A percentile compares a stretch with the other conserved stretches of the same genome.
Conservation (phyloP, 2,113 vertebrate genomes). For the Phoxinus phoxinus region DNA sequence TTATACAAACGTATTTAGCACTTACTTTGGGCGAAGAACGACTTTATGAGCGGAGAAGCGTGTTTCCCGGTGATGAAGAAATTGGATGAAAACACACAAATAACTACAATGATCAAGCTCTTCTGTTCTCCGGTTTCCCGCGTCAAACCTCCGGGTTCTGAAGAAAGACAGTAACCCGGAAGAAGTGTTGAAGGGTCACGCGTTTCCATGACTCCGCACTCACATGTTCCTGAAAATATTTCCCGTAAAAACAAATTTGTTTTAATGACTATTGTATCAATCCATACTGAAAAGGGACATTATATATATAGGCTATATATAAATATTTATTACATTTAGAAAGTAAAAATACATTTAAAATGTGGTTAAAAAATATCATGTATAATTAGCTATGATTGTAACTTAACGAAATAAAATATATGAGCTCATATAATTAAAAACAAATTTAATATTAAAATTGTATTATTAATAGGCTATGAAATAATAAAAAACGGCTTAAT, state of each 20-base stretch:
- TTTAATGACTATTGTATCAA: no score
- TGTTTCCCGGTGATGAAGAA: not conserved
- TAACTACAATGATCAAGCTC: not conserved
- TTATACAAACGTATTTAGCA: not conserved
- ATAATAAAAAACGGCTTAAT: no score
- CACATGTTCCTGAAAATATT: not conserved
- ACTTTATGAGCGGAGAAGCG: not conserved
- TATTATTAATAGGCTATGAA: no score
- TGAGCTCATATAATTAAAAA: no score
- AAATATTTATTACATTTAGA: no score
- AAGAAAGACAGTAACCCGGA: constrained; percentile 68
- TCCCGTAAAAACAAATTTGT: not conserved
- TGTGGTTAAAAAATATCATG: no score
- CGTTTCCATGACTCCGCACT: constrained; percentile 66
- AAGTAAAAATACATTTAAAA: no score
- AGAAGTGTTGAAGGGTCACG: not conserved
- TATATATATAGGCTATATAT: no score
- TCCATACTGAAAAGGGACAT: no score
- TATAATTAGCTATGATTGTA: no score
- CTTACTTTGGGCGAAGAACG: constrained; percentile 29
- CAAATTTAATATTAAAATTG: no score
- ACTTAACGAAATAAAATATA: no score
- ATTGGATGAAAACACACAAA: not conserved
- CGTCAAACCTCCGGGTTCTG: constrained; percentile 77
- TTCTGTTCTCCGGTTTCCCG: constrained; percentile 74